Base-by-base conservation (phyloP, 2,113 vertebrate species). In the Mugil cephalus region DNA sequence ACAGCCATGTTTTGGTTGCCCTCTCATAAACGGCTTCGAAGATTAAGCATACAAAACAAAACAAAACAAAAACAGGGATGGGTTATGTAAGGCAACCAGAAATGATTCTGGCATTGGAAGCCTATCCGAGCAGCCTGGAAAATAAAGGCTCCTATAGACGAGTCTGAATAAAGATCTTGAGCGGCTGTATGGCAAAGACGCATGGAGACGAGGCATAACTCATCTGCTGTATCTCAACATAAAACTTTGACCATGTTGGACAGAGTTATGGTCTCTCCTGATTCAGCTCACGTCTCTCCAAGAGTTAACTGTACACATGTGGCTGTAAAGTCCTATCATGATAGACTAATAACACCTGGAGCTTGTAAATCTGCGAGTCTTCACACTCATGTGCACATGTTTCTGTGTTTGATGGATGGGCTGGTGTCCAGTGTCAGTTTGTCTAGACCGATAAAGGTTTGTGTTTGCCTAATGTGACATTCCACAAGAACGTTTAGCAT, bases 331-430 rank as follows among this genome's bases (percentile, higher is more conserved):
- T 48, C 64, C 65, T 74, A 77, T 62, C 60, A 60, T 59, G 71
- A 76, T 24, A 52, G 61, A 71, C 59, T 55, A 60, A 85, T 79
- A 85, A 81, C 87, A 89, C 85, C 76, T 87, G 84, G 75, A 83
- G 61, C 71, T 74, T 79, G 51, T 84, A 76, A 80, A 83, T 81
- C 60, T 61, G 52, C 55, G 69, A 69, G 51, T 46, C 36, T 59
- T 13, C 51, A 43, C 48, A 39, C 38, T 17, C 19, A 10, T 42
- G 24, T 30, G 17, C 6, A n/a, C 13, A 45, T 17, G 47, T 56
- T 42, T 74, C 51, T 58, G 66, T 66, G 47, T 73, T n/a, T 83
- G 82, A 87, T 55, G 65, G 40, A 86, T 85, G 69, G 42, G 54
- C 45, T 52, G 19, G 34, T 76, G 51, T 87, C 62, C 70, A 39